Percentiles rank a stretch among this genome's conserved stretches.
These are phyloP conservation scores for Cosmia trapezina DNA, from an alignment of 2,888 invertebrate genomes.

Conservation along the genomic window DNA sequence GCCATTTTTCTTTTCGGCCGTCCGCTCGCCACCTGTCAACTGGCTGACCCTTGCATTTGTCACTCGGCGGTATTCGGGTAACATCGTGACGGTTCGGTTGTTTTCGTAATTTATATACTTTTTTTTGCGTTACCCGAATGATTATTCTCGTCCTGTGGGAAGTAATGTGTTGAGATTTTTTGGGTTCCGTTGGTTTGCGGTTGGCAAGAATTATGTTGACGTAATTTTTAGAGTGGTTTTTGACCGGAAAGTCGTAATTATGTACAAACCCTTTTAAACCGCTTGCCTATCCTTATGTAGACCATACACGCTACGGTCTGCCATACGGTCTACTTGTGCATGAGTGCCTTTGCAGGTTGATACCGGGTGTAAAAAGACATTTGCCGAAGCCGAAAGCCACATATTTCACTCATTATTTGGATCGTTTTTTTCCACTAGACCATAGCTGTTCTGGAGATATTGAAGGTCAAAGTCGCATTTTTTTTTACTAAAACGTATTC, in stretches of 20 bases:
- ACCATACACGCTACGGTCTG: too few relatives aligned
- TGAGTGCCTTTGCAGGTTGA: too few relatives aligned
- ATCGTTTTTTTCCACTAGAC: too few relatives aligned
- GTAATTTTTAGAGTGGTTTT: conserved; percentile 5
- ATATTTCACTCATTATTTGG: too few relatives aligned
- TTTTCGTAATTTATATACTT: conserved; percentile 64
- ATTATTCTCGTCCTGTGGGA: conserved; percentile 44
- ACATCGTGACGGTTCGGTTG: conserved; percentile 65
- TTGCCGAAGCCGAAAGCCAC: too few relatives aligned
- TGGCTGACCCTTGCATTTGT: conserved; percentile 77
- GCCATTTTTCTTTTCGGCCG: conserved; percentile 69
- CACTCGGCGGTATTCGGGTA: conserved; percentile 70
- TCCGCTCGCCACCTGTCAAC: conserved; percentile 72
- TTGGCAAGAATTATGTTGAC: conserved; percentile 4
- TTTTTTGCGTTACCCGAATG: conserved; percentile 50
- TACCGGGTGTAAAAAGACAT: too few relatives aligned
- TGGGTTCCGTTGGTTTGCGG: conserved; percentile 32
- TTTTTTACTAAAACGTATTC: too few relatives aligned
- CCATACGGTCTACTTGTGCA: too few relatives aligned
- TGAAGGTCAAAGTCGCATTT: too few relatives aligned
- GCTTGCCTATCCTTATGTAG: too few relatives aligned
- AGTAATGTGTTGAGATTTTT: conserved; percentile 58
- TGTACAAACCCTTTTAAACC: background rate
- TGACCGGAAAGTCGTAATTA: background rate
- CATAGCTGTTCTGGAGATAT: too few relatives aligned